These are phyloP conservation scores for Pachyramphus minor DNA, from an alignment of 2,113 vertebrate genomes.

Conservation along the genomic window DNA sequence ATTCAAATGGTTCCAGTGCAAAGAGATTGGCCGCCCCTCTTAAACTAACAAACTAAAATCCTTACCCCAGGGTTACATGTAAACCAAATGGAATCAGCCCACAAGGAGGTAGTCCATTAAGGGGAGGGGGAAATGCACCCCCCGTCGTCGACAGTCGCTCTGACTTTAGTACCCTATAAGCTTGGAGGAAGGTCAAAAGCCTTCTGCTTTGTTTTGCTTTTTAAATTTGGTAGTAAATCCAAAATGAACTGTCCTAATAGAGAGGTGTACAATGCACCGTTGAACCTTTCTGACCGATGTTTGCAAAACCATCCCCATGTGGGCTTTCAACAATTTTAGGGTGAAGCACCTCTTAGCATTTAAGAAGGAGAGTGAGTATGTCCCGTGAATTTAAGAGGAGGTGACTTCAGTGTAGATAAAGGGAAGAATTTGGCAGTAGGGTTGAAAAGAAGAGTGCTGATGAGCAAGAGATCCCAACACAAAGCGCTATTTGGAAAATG, in stretches of 20 bases:
- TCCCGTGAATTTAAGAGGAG: background rate
- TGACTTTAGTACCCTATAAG: background rate
- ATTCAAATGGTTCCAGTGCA: slow-evolving; percentile 53
- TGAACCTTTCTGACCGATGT: background rate
- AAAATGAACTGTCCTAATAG: background rate
- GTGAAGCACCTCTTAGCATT: background rate
- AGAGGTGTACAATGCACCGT: background rate
- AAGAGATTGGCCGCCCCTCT: slow-evolving; percentile 48
- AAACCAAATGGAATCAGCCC: slow-evolving; percentile 58
- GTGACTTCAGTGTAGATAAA: background rate
- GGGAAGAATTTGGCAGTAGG: background rate
- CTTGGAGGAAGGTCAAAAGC: background rate
- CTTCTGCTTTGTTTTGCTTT: background rate
- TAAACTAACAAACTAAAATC: slow-evolving; percentile 68
- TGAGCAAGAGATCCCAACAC: background rate
- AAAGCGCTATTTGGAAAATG: background rate
- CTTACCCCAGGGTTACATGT: slow-evolving; percentile 55
- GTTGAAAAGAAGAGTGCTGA: background rate
- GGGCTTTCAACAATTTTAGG: background rate
- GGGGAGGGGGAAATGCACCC: background rate
- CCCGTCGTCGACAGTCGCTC: background rate
- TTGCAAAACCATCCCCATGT: background rate
- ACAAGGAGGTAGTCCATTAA: slow-evolving; percentile 22
- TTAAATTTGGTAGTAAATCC: background rate
- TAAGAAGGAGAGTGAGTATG: background rate